Evolutionary conservation across 1,140 invertebrate species (phyloP), one percentile per base, ranked within the genome.

Genomic region (Heterodera schachtii): DNA sequence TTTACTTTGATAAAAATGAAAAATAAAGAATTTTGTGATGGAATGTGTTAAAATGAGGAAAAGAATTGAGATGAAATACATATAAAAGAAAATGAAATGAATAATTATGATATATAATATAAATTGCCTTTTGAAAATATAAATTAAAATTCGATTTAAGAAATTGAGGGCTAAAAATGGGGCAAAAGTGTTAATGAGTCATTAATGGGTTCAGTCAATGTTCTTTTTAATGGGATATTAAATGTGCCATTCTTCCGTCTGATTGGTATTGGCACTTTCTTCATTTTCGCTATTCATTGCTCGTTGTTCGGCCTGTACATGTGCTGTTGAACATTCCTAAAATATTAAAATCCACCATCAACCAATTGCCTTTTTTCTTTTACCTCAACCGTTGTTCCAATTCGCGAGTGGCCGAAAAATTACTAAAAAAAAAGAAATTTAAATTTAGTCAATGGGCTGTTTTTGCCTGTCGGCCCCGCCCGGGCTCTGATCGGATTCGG

Each of bases 271-370:
- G 31, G 31, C 31, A 31, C 31, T 31, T 31, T 31, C 31, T 31
- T 31, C 31, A 31, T 31, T 11, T 46, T 41, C 69, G 3, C 4
- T 41, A 41, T 41, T 71, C 41, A 16, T 64, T 64, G 49, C 6
- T 52, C 49, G 49, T 52, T 6, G 49, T 4, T 74, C 47, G 80
- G 81, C 60, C 81, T 73, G 49, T 87, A 87, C 81, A 87, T 87
- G 75, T 87, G 86, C 47, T 87, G 85, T 64, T 87, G 83, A 7
- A 87, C 81, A 67, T 85, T 77, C 44, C 77, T 71, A 13, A n/a
- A 69, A 7, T 52, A 2, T 11, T 52, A 52, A 52, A 8, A 52
- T 11, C 49, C 69, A 71, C 1, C 31, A 1, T 0, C 9, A 71
- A 16, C 8, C 7, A 71, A 6, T 71, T 41, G 41, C 6, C 9